phyloP scores from a whole-genome alignment of 2,797 vertebrate species.

The Cuculus canorus region DNA sequence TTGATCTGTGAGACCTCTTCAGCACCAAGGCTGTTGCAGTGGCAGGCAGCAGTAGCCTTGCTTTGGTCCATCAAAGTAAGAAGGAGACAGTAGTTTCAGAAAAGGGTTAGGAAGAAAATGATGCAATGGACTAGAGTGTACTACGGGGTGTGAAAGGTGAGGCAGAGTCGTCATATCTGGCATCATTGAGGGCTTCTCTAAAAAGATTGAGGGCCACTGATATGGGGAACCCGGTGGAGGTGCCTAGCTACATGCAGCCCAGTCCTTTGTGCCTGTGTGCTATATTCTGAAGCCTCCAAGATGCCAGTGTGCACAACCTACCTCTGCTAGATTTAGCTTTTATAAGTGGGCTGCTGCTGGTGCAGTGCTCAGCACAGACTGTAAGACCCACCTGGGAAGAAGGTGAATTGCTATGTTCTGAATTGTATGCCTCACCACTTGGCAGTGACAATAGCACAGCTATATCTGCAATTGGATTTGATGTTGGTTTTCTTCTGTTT shows the following conservation, averaged over 20 bases:
- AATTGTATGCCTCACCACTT: slow-evolving; percentile 8
- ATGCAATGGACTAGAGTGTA: neutral
- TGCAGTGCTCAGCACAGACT: neutral
- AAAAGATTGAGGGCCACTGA: neutral
- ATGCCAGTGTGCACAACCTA: neutral
- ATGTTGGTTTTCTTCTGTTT: slow-evolving; percentile 49
- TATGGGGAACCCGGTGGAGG: neutral
- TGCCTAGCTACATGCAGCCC: neutral
- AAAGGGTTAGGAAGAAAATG: neutral
- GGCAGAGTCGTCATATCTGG: neutral
- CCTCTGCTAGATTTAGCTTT: neutral
- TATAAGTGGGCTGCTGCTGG: neutral
- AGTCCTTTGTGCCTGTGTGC: neutral
- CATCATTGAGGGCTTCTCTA: neutral
- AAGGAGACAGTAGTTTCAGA: neutral
- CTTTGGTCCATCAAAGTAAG: neutral
- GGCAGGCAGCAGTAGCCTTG: neutral
- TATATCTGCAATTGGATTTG: slow-evolving; percentile 38
- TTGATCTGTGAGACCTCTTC: neutral
- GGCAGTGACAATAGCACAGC: slow-evolving; percentile 37
- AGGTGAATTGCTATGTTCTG: slow-evolving; percentile 8
- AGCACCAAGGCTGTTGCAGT: neutral
- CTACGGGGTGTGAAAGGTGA: neutral
- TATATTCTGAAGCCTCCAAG: neutral
- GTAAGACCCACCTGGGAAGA: slow-evolving; percentile 25